Conservation (phyloP, 2,113 vertebrate genomes). For the Sceloporus tristichus region DNA sequence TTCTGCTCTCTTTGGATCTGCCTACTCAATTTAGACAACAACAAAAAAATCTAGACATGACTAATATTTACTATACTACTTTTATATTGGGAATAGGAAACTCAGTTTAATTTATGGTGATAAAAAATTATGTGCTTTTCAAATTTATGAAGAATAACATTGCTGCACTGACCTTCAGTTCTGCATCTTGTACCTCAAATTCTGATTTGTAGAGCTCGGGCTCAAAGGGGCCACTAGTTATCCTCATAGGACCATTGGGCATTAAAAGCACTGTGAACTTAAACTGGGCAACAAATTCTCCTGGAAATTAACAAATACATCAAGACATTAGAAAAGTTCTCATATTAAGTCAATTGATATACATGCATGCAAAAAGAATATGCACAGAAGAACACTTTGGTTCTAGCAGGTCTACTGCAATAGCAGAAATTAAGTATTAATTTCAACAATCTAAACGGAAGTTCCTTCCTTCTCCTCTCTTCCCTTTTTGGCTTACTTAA, state of each 20-base stretch:
- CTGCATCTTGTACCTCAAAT: slow-evolving; percentile 92
- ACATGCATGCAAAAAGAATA: background rate
- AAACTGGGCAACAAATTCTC: slow-evolving; percentile 96
- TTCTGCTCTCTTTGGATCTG: too few relatives aligned
- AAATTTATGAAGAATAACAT: background rate
- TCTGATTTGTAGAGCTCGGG: slow-evolving; percentile 94
- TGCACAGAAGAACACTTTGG: background rate
- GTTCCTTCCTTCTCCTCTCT: background rate
- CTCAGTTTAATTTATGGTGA: background rate
- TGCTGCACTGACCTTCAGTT: slow-evolving; percentile 87
- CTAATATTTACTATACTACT: background rate
- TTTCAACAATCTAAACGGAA: background rate
- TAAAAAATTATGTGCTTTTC: background rate
- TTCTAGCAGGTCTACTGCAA: background rate
- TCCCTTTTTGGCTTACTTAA: background rate
- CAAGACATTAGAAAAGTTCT: background rate
- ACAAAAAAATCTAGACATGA: background rate
- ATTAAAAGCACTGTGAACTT: slow-evolving; percentile 98
- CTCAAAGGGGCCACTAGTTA: slow-evolving; percentile 93
- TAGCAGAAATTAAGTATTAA: background rate
- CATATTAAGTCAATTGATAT: background rate
- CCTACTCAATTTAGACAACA: background rate
- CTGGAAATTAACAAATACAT: slow-evolving; percentile 67
- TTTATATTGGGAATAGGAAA: background rate
- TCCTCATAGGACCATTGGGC: slow-evolving; percentile 96